These are phyloP conservation scores for Enteromius trimaculatus DNA, from an alignment of 2,797 vertebrate genomes.

Conservation along the genomic window DNA sequence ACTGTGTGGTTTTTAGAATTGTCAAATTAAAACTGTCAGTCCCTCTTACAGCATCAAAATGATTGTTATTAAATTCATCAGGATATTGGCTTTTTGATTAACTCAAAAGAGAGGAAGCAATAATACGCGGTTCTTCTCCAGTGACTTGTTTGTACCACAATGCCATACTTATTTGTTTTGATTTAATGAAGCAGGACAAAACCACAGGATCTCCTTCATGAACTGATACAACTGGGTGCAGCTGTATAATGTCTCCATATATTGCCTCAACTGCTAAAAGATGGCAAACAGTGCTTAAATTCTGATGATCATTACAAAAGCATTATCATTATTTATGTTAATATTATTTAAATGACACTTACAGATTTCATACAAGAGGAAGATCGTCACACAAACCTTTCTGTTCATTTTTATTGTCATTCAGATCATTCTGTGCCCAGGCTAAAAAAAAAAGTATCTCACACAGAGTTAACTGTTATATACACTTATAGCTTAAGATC, in stretches of 20 bases:
- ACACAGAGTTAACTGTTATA: neutral
- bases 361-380: neutral
- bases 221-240: neutral
- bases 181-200: conserved; percentile 12
- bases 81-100: neutral
- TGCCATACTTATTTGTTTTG: neutral
- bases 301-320: neutral
- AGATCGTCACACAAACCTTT: neutral
- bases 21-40: conserved; percentile 12
- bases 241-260: conserved; percentile 12
- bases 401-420: conserved; percentile 5
- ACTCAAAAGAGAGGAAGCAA: conserved; percentile 10
- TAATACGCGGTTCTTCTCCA: conserved; percentile 28
- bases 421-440: neutral
- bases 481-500: conserved; percentile 7
- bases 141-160: conserved; percentile 35
- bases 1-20: neutral
- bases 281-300: neutral
- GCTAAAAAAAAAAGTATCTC: neutral
- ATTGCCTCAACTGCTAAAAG: neutral
- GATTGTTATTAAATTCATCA: conserved; percentile 11
- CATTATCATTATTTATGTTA: neutral
- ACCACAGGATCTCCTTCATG: conserved; percentile 30
- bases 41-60: neutral
- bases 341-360: neutral